phyloP scores from a whole-genome alignment of 2,888 invertebrate species.

The Parascotia fuliginaria region DNA sequence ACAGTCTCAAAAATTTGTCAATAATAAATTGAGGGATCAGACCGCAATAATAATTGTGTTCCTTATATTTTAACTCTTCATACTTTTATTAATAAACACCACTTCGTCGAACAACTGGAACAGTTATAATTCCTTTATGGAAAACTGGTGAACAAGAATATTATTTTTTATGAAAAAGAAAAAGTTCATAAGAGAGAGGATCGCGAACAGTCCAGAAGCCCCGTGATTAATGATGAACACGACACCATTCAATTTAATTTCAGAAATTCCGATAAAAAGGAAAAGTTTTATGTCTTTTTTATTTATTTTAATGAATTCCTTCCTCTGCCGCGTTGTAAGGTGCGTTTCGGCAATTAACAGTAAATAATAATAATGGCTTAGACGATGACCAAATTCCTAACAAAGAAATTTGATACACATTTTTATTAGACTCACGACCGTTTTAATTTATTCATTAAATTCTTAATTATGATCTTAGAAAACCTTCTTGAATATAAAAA shows the following conservation, averaged over 20 bases:
- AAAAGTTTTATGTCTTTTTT: constrained; percentile 49
- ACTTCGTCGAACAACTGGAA: constrained; percentile 8
- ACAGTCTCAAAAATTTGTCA: too few species aligned
- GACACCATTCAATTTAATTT: constrained; percentile 73
- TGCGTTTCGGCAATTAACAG: constrained; percentile 41
- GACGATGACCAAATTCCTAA: constrained; percentile 5
- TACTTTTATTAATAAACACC: too few species aligned
- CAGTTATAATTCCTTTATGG: constrained; percentile 16
- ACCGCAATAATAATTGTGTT: too few species aligned
- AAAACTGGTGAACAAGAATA: constrained; percentile 38
- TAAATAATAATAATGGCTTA: constrained; percentile 31
- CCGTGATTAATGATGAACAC: constrained; percentile 70
- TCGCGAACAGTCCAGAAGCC: constrained; percentile 58
- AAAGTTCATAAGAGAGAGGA: constrained; percentile 56
- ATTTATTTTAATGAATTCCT: constrained; percentile 46
- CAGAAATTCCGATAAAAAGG: constrained; percentile 61
- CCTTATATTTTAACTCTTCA: too few species aligned
- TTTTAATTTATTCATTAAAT: not conserved
- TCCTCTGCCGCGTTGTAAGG: constrained; percentile 37
- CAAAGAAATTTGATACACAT: constrained; percentile 17
- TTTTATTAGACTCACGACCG: not conserved
- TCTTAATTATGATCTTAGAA: not conserved
- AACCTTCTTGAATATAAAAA: not conserved
- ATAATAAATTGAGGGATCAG: too few species aligned
- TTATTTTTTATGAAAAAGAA: constrained; percentile 50